A percentile compares a stretch with the other conserved stretches of the same genome.
These are phyloP conservation scores for Rapana venosa DNA, from an alignment of 2,888 invertebrate species.

Conservation along the genomic window DNA sequence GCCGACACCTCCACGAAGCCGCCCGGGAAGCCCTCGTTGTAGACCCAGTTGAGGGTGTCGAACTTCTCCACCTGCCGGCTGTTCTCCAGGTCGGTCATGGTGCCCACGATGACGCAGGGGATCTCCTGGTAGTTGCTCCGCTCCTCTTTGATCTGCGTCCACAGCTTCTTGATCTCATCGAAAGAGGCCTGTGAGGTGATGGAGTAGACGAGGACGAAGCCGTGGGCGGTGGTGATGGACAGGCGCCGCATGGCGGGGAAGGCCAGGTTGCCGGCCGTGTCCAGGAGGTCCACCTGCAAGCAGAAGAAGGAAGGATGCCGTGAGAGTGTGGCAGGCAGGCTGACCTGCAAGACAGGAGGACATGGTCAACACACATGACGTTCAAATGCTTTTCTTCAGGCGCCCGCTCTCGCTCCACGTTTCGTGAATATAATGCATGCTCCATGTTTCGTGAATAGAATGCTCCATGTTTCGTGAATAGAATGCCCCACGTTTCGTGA, in stretches of 20 bases:
- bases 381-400: not conserved
- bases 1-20: constrained; percentile 82
- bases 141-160: constrained; percentile 87
- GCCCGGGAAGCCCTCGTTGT: constrained; percentile 79
- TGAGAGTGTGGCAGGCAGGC: not conserved
- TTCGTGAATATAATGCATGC: too few species aligned
- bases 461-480: too few species aligned
- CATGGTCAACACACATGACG: not conserved
- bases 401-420: too few species aligned
- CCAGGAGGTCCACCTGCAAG: constrained; percentile 88
- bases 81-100: constrained; percentile 91
- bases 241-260: constrained; percentile 98
- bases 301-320: not conserved
- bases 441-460: too few species aligned
- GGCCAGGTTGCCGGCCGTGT: constrained; percentile 94
- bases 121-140: constrained; percentile 87
- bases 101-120: constrained; percentile 97
- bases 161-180: constrained; percentile 71
- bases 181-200: constrained; percentile 71
- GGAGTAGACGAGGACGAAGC: constrained; percentile 93
- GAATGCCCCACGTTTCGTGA: too few species aligned
- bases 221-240: constrained; percentile 96
- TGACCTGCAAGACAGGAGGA: not conserved
- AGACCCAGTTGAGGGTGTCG: constrained; percentile 88
- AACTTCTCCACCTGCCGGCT: constrained; percentile 84